These are phyloP conservation scores for Corydoras sp. DNA, from an alignment of 2,113 vertebrate genomes.

Conservation along the genomic window DNA sequence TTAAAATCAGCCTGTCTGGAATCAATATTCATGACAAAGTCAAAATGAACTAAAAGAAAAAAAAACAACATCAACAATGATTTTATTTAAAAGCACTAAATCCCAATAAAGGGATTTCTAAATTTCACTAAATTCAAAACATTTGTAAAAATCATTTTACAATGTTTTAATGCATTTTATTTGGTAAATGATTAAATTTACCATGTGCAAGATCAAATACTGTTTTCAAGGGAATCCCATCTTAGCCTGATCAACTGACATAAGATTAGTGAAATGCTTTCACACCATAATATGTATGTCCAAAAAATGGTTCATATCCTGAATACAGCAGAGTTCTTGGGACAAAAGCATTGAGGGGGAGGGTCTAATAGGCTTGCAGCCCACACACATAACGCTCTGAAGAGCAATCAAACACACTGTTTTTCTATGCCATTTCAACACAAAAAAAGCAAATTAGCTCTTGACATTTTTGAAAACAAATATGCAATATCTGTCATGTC, in stretches of 20 bases:
- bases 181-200: neutral
- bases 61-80: too few relatives aligned
- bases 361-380: conserved; percentile 5
- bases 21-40: too few relatives aligned
- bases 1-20: too few relatives aligned
- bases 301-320: neutral
- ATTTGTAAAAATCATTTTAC: too few relatives aligned
- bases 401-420: conserved; percentile 25
- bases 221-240: neutral
- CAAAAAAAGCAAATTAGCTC: conserved; percentile 23
- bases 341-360: conserved; percentile 11
- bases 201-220: too few relatives aligned
- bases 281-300: neutral
- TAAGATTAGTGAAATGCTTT: conserved; percentile 2
- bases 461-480: conserved; percentile 37
- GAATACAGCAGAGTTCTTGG: conserved; percentile 13
- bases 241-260: neutral
- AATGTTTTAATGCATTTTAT: neutral
- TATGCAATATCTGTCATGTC: conserved; percentile 7
- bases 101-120: too few relatives aligned
- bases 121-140: too few relatives aligned
- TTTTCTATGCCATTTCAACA: conserved; percentile 12
- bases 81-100: too few relatives aligned
- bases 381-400: conserved; percentile 13
- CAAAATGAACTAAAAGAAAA: too few relatives aligned